A percentile compares a stretch with the other conserved stretches of the same genome.
phyloP scores from a whole-genome alignment of 2,113 vertebrate genomes.

The Eublepharis macularius region DNA sequence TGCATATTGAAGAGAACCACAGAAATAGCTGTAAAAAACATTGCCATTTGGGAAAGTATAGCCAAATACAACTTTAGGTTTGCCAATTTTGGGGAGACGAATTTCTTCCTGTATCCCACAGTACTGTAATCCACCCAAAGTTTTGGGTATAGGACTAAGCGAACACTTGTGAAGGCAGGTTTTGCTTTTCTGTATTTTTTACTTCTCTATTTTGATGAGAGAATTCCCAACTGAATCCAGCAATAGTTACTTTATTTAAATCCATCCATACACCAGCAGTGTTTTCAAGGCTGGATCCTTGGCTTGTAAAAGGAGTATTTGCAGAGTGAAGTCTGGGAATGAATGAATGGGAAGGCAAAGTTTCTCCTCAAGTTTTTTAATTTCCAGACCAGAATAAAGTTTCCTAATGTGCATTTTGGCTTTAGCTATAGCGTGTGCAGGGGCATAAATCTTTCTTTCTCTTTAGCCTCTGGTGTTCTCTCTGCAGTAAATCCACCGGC shows the following conservation, averaged over 20 bases:
- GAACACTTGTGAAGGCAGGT: too few relatives aligned
- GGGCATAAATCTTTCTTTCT: constrained; percentile 65
- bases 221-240: neutral
- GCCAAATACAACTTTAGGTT: neutral
- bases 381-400: constrained; percentile 62
- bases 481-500: constrained; percentile 61
- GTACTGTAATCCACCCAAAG: neutral
- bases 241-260: accelerated
- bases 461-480: constrained; percentile 31
- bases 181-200: too few relatives aligned
- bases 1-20: neutral
- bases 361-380: constrained; percentile 49
- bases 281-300: neutral
- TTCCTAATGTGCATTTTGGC: constrained; percentile 56
- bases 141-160: neutral
- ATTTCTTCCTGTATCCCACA: neutral
- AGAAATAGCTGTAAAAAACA: neutral
- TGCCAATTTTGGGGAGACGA: too few relatives aligned
- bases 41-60: neutral
- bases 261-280: neutral
- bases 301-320: neutral
- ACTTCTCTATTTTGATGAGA: neutral
- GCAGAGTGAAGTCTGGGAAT: constrained; percentile 18
- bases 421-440: constrained; percentile 26
- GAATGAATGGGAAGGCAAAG: neutral